Evolutionary conservation across 2,888 invertebrate genomes (phyloP).

Genomic region (Mythimna albipuncta): DNA sequence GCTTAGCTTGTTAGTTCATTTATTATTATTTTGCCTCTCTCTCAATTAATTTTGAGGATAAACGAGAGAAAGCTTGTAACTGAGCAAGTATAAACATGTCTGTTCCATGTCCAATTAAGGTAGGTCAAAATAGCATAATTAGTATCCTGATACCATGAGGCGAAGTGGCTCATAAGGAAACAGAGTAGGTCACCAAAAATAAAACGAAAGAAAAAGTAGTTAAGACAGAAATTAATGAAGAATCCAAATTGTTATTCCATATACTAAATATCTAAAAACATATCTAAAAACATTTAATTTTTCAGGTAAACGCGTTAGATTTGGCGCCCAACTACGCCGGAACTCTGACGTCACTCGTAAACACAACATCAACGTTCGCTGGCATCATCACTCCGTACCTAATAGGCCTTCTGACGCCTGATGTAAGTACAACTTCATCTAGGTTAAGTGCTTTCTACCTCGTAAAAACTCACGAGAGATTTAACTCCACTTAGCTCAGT

Average conservation of each 20-base stretch:
- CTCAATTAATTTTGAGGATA: neutral
- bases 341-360: slow-evolving; percentile 92
- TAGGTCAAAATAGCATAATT: too few species aligned
- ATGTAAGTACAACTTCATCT: slow-evolving; percentile 83
- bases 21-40: neutral
- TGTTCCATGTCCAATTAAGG: too few species aligned
- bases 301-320: slow-evolving; percentile 92
- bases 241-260: neutral
- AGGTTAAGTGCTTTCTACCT: slow-evolving; percentile 44
- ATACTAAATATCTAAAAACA: neutral
- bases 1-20: neutral
- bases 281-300: slow-evolving; percentile 5
- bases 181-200: too few species aligned
- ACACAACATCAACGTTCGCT: slow-evolving; percentile 92
- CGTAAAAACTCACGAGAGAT: slow-evolving; percentile 52
- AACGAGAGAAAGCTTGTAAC: neutral
- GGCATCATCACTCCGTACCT: slow-evolving; percentile 92
- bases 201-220: neutral
- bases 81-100: too few species aligned
- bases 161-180: too few species aligned
- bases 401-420: slow-evolving; percentile 91
- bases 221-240: neutral
- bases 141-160: too few species aligned
- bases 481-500: slow-evolving; percentile 39
- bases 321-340: slow-evolving; percentile 92